A percentile compares a stretch with the other conserved stretches of the same genome.
Evolutionary conservation across 2,888 invertebrate species (phyloP).

Genomic region (Agrochola macilenta): DNA sequence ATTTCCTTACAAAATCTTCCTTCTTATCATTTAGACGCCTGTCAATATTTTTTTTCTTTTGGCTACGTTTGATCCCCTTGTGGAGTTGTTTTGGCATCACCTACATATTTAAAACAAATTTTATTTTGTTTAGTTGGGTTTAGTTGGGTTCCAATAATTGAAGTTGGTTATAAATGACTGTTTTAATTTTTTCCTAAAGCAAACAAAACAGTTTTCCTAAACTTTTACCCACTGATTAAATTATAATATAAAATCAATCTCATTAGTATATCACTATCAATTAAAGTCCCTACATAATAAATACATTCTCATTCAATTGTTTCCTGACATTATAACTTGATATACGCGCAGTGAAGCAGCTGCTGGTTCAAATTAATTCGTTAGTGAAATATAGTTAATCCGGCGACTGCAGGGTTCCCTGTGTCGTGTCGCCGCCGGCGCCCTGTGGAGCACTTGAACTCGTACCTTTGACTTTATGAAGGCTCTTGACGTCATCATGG

Average conservation of each 20-base stretch:
- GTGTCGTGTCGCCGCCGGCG: slow-evolving; percentile 71
- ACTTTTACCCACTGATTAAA: background rate
- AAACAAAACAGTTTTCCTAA: background rate
- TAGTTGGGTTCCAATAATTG: background rate
- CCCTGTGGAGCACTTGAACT: slow-evolving; percentile 76
- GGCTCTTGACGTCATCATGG: slow-evolving; percentile 54
- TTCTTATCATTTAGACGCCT: background rate
- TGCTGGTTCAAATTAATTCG: slow-evolving; percentile 77
- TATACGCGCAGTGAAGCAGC: slow-evolving; percentile 45
- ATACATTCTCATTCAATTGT: slow-evolving; percentile 18
- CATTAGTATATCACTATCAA: background rate
- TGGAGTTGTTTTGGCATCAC: background rate
- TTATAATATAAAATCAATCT: background rate
- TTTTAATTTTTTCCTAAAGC: background rate
- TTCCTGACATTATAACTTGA: slow-evolving; percentile 22
- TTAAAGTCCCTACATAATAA: background rate
- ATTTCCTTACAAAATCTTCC: background rate
- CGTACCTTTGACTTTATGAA: slow-evolving; percentile 60
- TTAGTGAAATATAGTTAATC: slow-evolving; percentile 76
- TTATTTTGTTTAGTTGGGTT: no score
- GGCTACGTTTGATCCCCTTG: background rate
- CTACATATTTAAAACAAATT: no score
- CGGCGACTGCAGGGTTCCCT: slow-evolving; percentile 70
- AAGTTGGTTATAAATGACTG: background rate
- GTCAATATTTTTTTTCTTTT: background rate